Base-by-base conservation (phyloP, 2,797 vertebrate genomes). In the Ceryle rudis region DNA sequence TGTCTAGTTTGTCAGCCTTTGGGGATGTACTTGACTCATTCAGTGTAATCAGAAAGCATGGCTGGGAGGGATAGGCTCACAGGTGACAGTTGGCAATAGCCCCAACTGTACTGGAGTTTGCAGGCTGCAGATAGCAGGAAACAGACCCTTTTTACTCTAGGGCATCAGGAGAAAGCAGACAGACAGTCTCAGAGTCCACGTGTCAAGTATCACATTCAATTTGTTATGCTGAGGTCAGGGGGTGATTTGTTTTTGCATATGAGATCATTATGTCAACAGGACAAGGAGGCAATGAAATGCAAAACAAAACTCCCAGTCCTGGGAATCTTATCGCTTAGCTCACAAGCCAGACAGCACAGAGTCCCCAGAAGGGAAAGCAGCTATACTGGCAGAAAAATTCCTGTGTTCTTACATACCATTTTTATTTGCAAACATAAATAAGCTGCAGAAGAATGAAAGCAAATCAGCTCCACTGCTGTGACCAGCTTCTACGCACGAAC, bases 181-280 rank as follows among this genome's bases (percentile, higher is more conserved):
- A 93, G 81, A 57, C 16, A 28, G 54, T 60, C 61, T 92, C 52
- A 86, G 85, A 92, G 33, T 7, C 57, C 28, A 10, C 28, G 61
- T 41, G 25, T 58, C 73, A 73, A 89, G 44, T 51, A 67, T 28
- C 0, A 0, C 49, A 25, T 64, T 83, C 29, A 73, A 6, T 70
- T 86, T 72, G 22, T 73, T 95, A 46, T 58, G 47, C 49, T 54
- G 90, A 80, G 74, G 33, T 78, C 81, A 87, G 70, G 26, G 85
- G 61, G 73, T 41, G 61, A 84, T 81, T 93, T 96, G 62, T 41
- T 94, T 88, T 94, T 94, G 44, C 42, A 33, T 84, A 84, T 94
- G 95, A 97, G 92, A 94, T 97, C 88, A 93, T 82, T 96, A 57
- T 84, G 74, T 97, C 92, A 93, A 95, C 69, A 95, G 75, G 70